These are phyloP conservation scores for Monochamus saltuarius DNA, from an alignment of 1,140 invertebrate species.

Conservation along the genomic window DNA sequence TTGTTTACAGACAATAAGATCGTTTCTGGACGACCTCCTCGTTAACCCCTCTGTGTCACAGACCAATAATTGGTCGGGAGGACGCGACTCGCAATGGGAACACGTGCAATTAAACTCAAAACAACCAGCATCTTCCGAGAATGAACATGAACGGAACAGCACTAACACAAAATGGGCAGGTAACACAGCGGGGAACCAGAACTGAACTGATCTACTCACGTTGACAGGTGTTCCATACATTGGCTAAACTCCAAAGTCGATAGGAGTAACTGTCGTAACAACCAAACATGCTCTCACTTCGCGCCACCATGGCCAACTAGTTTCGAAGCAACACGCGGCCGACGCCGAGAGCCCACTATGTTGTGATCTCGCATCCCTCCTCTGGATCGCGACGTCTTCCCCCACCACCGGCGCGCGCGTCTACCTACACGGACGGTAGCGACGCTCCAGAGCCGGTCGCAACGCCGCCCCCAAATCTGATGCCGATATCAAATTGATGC, in stretches of 20 bases:
- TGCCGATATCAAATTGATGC: conserved; percentile 44
- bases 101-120: neutral
- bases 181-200: no score
- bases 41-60: no score
- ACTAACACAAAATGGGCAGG: no score
- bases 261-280: conserved; percentile 70
- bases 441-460: conserved; percentile 20
- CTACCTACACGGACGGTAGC: conserved; percentile 40
- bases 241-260: conserved; percentile 69
- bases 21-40: no score
- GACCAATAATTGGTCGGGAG: no score
- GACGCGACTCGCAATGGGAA: neutral
- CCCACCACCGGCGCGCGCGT: conserved; percentile 41
- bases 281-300: conserved; percentile 66
- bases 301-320: conserved; percentile 63
- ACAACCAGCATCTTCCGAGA: neutral
- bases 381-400: conserved; percentile 41
- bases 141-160: no score
- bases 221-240: conserved; percentile 68
- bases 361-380: conserved; percentile 24
- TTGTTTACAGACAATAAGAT: conserved; percentile 17
- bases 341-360: conserved; percentile 27
- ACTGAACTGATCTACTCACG: conserved; percentile 57
- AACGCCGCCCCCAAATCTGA: conserved; percentile 35
- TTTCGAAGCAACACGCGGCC: conserved; percentile 38